Base-by-base conservation (phyloP, 2,797 vertebrate species). In the Merluccius polli region DNA sequence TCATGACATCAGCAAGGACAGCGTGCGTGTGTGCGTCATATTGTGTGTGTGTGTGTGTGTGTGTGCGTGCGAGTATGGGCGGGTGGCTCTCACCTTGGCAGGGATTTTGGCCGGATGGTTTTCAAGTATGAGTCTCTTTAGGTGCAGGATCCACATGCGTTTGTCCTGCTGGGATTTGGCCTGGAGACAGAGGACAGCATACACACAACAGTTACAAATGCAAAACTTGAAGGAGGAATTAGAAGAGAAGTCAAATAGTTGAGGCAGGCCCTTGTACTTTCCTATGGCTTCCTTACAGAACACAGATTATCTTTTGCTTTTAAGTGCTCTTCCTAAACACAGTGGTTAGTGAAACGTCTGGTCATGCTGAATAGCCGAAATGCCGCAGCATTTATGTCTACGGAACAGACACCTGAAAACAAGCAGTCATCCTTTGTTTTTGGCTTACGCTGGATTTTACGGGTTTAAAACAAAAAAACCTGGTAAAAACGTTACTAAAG, bases 101-200 rank as follows among this genome's bases (percentile, higher is more conserved):
- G 98, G 98, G 86, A 99, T 98, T 94, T 98, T 99, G 72, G 97
- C 97, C 0, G 96, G 96, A 68, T 99, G 98, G 86, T 99, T 99
- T 94, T 99, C 98, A 80, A 99, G 95, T 90, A 99, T 99, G 81
- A 99, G 93, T 70, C 97, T 95, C 87, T 99, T 99, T 85, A 99
- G 93, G 87, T 99, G 97, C 81, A 98, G 92, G 88, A 99, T 96
- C 98, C 98, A 99, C 80, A 97, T 96, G 82, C 96, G 95, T 77
- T 99, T 99, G 84, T 99, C 97, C 91, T 96, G 97, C 83, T 98
- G 97, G 0, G 97, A 98, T 82, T 96, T 98, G 15, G 98, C 97
- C 97, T 99, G 81, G 44, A 76, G 79, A 80, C 75, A 85, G 77
- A 78, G 77, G 2, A n/a, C 24, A 31, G 79, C 84, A 81, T 81